Evolutionary conservation across 2,888 invertebrate species (phyloP), one percentile per base, ranked within the genome.

Genomic region (Amphimallon solstitiale): DNA sequence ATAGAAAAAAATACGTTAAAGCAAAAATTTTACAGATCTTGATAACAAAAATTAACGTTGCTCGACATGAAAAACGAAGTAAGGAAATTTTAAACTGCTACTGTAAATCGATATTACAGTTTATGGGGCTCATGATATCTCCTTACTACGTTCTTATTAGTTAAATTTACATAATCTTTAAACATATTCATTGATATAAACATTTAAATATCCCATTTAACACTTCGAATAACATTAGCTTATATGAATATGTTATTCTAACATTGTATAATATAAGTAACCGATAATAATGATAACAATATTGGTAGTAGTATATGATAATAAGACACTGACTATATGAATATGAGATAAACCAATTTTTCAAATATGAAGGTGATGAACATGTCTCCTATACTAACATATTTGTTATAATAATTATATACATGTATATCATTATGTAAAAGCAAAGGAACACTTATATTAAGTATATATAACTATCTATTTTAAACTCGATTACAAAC

Each of bases 71-170:
- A 49, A 66, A 67, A 65, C 62, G 69, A 62, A 56, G 63, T 56
- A 56, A 38, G 65, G 62, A 62, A 65, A 68, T 19, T 60, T 63
- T 69, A 69, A 65, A 67, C 67, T 67, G 54, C 68, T 66, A 66
- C 69, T 65, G 69, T 65, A 69, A 69, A 67, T 62, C 40, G 56
- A 40, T 63, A 66, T 69, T 67, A 67, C 64, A 67, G 69, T 69
- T 67, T 65, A 67, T 48, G 69, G 69, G 69, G 69, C 69, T 69
- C 69, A 69, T 69, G 65, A 37, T 43, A 48, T 67, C 68, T 52
- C 65, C 66, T 17, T 61, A 61, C 67, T 56, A 23, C 67, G 64
- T 62, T 69, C 56, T 23, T 43, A 37, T 37, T 52, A 17, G 52
- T 2, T 23, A 37, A 12, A 37, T 17, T 45, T 12, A 56, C 37